Evolutionary conservation across 2,888 invertebrate genomes (phyloP), one percentile per base, ranked within the genome.

Genomic region (Drepana falcataria): DNA sequence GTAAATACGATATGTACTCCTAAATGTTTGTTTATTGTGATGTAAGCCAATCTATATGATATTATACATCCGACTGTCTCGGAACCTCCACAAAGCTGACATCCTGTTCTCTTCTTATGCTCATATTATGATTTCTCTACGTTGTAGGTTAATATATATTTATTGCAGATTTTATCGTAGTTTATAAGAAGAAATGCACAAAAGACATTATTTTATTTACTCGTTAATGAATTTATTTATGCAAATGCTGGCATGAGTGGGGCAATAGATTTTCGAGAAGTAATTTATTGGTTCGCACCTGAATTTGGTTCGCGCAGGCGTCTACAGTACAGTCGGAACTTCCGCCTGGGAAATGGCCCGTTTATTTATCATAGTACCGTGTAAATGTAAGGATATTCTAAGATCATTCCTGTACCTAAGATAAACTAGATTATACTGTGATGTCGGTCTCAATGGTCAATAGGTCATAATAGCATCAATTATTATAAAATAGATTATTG

Each of bases 361-460:
- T 69, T 73, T 61, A 60, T 75, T 76, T 78, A 75, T 76, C 70
- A 78, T 87, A 90, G 86, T 80, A 83, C 86, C 88, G 82, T 90
- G 84, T 88, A 85, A 80, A 83, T 72, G 61, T 77, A 82, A 78
- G 77, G 73, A 69, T 83, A 81, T 69, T 75, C 65, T 87, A 85
- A 87, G 85, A 83, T 88, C 88, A 89, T 90, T 90, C 89, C 90
- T 83, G 89, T 88, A 89, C 90, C 90, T 90, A 90, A 90, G 90
- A 90, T 81, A 85, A 81, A 85, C 84, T 87, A 85, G 85, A 78
- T 80, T 83, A 85, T 87, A 88, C 89, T 89, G 88, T 90, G 90
- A 89, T 89, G 87, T 85, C 82, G 90, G 89, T 89, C 87, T 89
- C 88, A 83, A 87, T 79, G 85, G 88, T 87, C 86, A 85, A 83